phyloP scores from a whole-genome alignment of 2,113 vertebrate genomes.

The Oreochromis niloticus region DNA sequence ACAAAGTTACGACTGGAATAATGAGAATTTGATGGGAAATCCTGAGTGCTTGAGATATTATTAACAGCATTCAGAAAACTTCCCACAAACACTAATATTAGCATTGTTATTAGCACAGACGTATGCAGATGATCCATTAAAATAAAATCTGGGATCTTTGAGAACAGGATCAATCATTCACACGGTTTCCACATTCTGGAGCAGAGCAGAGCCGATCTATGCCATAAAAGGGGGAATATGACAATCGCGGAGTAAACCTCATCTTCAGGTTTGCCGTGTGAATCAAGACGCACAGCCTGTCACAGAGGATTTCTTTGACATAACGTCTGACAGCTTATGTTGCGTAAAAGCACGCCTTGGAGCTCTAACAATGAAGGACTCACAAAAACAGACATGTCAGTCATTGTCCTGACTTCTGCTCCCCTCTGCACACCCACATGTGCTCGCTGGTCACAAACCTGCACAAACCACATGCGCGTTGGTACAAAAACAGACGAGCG shows the following conservation, averaged over 20 bases:
- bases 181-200: background rate
- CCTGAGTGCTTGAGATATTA: background rate
- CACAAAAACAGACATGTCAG: background rate
- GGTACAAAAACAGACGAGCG: background rate
- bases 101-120: background rate
- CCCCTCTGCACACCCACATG: background rate
- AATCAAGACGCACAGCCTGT: background rate
- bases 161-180: background rate
- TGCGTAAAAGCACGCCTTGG: background rate
- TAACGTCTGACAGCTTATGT: constrained; percentile 14
- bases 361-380: constrained; percentile 14
- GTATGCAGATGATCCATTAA: background rate
- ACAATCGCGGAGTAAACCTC: background rate
- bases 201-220: background rate
- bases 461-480: background rate
- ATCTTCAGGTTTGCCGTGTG: background rate
- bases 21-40: background rate
- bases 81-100: background rate
- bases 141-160: background rate
- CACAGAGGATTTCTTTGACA: background rate
- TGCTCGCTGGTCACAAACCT: background rate
- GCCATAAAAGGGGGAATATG: background rate
- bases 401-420: background rate
- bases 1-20: background rate
- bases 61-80: background rate